phyloP scores from a whole-genome alignment of 2,113 vertebrate genomes.

The Lota lota region DNA sequence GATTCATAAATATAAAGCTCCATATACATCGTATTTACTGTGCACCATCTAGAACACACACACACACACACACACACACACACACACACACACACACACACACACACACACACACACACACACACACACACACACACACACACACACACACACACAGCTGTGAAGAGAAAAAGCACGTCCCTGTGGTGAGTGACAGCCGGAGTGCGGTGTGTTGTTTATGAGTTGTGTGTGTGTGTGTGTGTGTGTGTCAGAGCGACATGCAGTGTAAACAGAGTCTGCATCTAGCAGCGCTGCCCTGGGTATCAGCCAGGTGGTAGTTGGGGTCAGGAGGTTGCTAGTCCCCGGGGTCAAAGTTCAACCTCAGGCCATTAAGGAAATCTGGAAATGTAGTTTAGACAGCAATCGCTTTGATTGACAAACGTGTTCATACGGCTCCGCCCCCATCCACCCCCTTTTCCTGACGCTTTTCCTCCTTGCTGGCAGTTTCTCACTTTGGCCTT shows the following conservation, averaged over 20 bases:
- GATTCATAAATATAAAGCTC: too few species aligned
- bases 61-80: background rate
- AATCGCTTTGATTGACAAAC: conserved; percentile 19
- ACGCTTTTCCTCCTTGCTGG: conserved; percentile 4
- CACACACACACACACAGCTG: background rate
- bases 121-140: background rate
- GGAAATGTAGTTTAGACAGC: conserved; percentile 32
- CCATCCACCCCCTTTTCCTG: background rate
- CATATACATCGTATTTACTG: too few species aligned
- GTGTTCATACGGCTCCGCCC: background rate
- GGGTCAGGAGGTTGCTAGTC: conserved; percentile 29
- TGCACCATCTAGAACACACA: background rate
- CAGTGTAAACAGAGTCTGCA: conserved; percentile 39
- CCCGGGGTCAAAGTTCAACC: conserved; percentile 33
- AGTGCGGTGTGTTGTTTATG: conserved; percentile 17
- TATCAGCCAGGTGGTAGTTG: conserved; percentile 22
- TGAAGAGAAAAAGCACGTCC: conserved; percentile 23
- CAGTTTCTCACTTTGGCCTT: conserved; percentile 44
- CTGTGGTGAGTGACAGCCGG: conserved; percentile 17
- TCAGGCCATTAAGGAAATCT: conserved; percentile 31
- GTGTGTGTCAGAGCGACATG: conserved; percentile 10
- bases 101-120: background rate
- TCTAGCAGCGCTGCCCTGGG: conserved; percentile 23
- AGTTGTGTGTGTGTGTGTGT: background rate
- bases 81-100: conserved; percentile 12